Conservation (phyloP, 2,888 invertebrate genomes). For the Hetaerina titia region DNA sequence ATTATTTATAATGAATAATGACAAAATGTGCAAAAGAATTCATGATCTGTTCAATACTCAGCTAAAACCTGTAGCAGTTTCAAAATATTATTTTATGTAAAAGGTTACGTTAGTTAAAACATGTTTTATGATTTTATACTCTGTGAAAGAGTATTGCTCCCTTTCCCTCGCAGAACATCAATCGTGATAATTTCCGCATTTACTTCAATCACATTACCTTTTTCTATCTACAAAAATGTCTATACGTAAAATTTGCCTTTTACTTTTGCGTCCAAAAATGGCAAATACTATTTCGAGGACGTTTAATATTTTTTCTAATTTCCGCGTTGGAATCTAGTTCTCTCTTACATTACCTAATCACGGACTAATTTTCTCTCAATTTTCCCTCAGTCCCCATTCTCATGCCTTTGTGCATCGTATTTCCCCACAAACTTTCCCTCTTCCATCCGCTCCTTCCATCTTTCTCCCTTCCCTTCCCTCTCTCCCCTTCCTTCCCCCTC, state of each 20-base stretch:
- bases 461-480: neutral
- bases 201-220: neutral
- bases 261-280: neutral
- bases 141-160: neutral
- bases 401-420: neutral
- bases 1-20: too few relatives aligned
- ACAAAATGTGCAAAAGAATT: too few relatives aligned
- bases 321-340: neutral
- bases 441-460: neutral
- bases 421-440: conserved; percentile 2
- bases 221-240: too few relatives aligned
- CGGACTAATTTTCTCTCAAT: conserved; percentile 20
- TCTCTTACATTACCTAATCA: neutral
- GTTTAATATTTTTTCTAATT: neutral
- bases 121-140: neutral
- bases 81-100: neutral
- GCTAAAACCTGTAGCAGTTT: too few relatives aligned
- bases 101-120: neutral
- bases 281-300: neutral
- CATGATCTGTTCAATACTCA: too few relatives aligned
- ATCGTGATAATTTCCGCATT: neutral
- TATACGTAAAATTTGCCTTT: neutral
- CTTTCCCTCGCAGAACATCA: neutral
- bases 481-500: neutral
- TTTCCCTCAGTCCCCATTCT: neutral